Evolutionary conservation across 2,888 invertebrate species (phyloP), one percentile per base, ranked within the genome.

Genomic region (Scelioninae gen. 2): DNA sequence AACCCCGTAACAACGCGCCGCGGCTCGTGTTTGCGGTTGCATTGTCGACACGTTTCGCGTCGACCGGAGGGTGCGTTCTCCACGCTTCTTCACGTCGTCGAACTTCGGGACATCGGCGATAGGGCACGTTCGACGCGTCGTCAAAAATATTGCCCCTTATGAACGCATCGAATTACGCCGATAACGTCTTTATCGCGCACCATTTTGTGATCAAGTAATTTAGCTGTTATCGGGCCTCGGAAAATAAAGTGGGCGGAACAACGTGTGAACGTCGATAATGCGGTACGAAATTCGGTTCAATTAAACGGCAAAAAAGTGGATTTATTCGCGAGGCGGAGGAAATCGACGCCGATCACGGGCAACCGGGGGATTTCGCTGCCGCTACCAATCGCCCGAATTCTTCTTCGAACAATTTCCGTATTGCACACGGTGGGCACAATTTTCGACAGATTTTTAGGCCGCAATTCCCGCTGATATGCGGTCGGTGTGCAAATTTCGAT

Each of bases 21-120:
- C 37, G 65, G 69, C 65, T 64, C 41, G 71, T 67, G 73, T 73
- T 76, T 76, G 71, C 60, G 68, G 71, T 73, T 37, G 73, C 71
- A 52, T 37, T 65, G 68, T 73, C 70, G 70, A 76, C 73, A 71
- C 73, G 71, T 76, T 73, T 71, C 53, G 53, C 48, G 58, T 31
- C 53, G 70, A 73, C 69, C 67, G 25, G 69, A 70, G 73, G 70
- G 67, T 67, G 65, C 70, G 73, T 65, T n/a, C 69, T 61, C 69
- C 69, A 65, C 65, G 75, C 65, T 65, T 46, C 69, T 75, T 72
- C 48, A 64, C 68, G 45, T 61, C 65, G 58, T 64, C 65, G 55
- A 75, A 75, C 74, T 72, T 71, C 52, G 57, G 50, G 41, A 48
- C 55, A 53, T n/a, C 52, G 53, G n/a, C 61, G 72, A 69, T 64